These are phyloP conservation scores for Heliconius ismenius DNA, from an alignment of 2,888 invertebrate species.

Conservation along the genomic window DNA sequence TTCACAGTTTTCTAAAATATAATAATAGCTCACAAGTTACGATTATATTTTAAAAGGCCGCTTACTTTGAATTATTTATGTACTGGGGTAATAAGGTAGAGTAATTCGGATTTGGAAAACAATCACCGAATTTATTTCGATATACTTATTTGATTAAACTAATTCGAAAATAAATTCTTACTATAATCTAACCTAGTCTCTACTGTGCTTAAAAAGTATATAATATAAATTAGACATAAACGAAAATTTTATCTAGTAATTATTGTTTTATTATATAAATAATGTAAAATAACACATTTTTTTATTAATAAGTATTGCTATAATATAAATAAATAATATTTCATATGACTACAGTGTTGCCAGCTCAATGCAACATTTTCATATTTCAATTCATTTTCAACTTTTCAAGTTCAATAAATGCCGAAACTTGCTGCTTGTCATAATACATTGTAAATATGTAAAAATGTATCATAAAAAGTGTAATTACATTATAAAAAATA, in stretches of 20 bases:
- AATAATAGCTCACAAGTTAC: no score
- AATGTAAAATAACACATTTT: background rate
- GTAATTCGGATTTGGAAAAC: no score
- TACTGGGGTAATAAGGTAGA: background rate
- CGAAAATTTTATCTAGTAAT: background rate
- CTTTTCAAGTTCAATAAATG: slow-evolving; percentile 21
- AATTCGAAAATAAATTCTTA: background rate
- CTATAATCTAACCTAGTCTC: background rate
- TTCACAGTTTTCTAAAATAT: no score
- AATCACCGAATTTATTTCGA: background rate
- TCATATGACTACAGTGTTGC: background rate
- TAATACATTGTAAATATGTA: slow-evolving; percentile 19
- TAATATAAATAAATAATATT: background rate
- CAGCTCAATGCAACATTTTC: slow-evolving; percentile 6
- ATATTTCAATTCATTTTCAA: slow-evolving; percentile 8
- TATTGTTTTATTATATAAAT: background rate
- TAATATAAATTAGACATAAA: background rate
- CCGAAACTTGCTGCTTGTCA: slow-evolving; percentile 13
- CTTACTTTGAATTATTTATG: no score
- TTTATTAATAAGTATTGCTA: background rate
- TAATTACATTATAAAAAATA: slow-evolving; percentile 3
- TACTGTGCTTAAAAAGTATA: background rate
- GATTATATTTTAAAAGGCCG: no score
- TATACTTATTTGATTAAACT: background rate
- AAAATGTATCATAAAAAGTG: slow-evolving; percentile 27